Base-by-base conservation (phyloP, 2,888 invertebrate genomes). In the Macaria liturata region DNA sequence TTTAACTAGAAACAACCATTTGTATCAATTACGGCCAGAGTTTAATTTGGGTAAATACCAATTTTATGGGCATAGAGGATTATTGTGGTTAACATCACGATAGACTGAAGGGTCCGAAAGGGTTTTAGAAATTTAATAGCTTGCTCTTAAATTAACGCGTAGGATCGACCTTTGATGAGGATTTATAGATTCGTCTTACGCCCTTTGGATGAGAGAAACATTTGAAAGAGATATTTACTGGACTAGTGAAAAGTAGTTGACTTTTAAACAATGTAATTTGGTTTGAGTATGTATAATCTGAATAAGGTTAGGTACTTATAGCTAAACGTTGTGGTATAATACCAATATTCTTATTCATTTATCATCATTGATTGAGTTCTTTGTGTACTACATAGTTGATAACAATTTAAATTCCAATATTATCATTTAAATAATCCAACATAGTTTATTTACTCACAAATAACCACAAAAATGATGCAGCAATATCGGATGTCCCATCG, bases 41-140 rank as follows among this genome's bases (percentile, higher is more conserved):
- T 81, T 90, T 86, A 89, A 90, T 90, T 90, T 87, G 79, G 85
- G 83, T 85, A 86, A 88, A 90, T 86, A 88, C 83, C 87, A 88
- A 87, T 88, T 89, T 88, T 86, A 89, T 86, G 87, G 87, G 69
- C 75, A 76, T 73, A 75, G 71, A 79, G 75, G 83, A 83, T 84
- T 81, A 82, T 81, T 84, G 81, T 83, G 83, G 84, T 79, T 73
- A 69, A 65, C 72, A 67, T 70, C 65, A 76, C 64, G 61, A 66
- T 67, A 68, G 61, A 63, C 63, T 66, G 63, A 75, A 74, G 76
- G 77, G 71, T 68, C 65, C 66, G 52, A 66, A 86, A 85, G 83
- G 83, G 84, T 84, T 85, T 85, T 81, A 74, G 73, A 83, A 84
- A 84, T 84, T 83, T 85, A 83, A 83, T 84, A 80, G 80, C 75